Conservation (phyloP, 2,888 invertebrate species). For the Nysson spinosus region DNA sequence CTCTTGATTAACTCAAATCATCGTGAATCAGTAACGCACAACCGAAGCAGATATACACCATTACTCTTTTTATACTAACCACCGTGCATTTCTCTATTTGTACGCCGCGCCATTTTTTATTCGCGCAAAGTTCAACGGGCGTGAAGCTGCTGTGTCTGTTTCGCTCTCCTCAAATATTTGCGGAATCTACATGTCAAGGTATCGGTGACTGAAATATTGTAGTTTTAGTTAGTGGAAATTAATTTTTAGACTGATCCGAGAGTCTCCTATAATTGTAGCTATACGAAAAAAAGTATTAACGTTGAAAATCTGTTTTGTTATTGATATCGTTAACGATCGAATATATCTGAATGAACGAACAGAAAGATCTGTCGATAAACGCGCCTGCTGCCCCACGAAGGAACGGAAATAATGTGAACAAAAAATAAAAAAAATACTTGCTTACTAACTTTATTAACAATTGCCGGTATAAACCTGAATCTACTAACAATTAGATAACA, state of each 20-base stretch:
- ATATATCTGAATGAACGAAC: no score
- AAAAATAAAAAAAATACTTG: slow-evolving; percentile 21
- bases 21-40: slow-evolving; percentile 58
- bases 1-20: slow-evolving; percentile 52
- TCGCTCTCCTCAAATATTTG: no score
- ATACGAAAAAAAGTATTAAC: no score
- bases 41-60: slow-evolving; percentile 39
- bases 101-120: no score
- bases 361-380: neutral
- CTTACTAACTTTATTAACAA: slow-evolving; percentile 45
- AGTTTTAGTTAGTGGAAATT: no score
- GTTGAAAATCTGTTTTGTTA: no score
- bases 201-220: no score
- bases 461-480: slow-evolving; percentile 46
- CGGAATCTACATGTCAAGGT: no score
- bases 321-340: no score
- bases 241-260: no score
- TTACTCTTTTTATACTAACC: neutral
- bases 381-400: neutral
- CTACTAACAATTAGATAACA: slow-evolving; percentile 48
- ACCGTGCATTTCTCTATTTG: slow-evolving; percentile 17
- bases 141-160: slow-evolving; percentile 1
- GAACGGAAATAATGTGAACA: neutral
- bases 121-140: neutral
- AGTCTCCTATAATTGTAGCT: no score